These are phyloP conservation scores for Drosophila biarmipes DNA, from an alignment of 1,140 invertebrate genomes.

Conservation along the genomic window DNA sequence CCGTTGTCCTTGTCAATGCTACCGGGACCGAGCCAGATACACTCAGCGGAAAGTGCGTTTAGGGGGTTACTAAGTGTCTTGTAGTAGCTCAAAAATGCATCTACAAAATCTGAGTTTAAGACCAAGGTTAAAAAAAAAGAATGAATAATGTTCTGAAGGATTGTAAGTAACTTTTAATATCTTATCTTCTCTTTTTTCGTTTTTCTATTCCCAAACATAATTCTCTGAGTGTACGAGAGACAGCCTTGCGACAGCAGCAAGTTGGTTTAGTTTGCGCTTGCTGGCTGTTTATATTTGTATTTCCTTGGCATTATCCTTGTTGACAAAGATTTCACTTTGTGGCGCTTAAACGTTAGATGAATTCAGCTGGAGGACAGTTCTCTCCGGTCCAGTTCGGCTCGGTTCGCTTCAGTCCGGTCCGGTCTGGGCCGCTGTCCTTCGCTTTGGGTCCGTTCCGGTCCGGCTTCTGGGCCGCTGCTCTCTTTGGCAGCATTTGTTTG, in stretches of 20 bases:
- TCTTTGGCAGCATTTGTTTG: slow-evolving; percentile 75
- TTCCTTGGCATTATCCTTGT: slow-evolving; percentile 83
- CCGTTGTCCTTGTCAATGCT: slow-evolving; percentile 69
- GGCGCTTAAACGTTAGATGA: slow-evolving; percentile 81
- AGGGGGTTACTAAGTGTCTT: neutral
- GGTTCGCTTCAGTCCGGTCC: neutral
- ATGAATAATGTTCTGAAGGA: too few species aligned
- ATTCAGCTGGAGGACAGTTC: slow-evolving; percentile 67
- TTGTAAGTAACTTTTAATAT: too few species aligned
- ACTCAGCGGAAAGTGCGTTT: neutral
- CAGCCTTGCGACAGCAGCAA: slow-evolving; percentile 57
- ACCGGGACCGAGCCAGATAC: slow-evolving; percentile 21
- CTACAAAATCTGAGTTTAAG: too few species aligned
- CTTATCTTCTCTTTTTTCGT: too few species aligned
- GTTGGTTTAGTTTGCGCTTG: slow-evolving; percentile 80
- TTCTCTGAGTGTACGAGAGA: slow-evolving; percentile 1
- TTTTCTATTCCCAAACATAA: too few species aligned
- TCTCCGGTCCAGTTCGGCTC: slow-evolving; percentile 7
- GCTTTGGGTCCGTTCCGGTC: slow-evolving; percentile 32
- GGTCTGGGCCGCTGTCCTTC: slow-evolving; percentile 12
- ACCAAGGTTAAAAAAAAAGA: too few species aligned
- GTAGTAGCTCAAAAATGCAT: too few species aligned
- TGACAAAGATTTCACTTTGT: slow-evolving; percentile 83
- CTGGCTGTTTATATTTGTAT: slow-evolving; percentile 83
- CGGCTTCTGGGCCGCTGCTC: slow-evolving; percentile 54